Conservation (phyloP, 2,113 vertebrate genomes). For the Sinocyclocheilus anshuiensis region DNA sequence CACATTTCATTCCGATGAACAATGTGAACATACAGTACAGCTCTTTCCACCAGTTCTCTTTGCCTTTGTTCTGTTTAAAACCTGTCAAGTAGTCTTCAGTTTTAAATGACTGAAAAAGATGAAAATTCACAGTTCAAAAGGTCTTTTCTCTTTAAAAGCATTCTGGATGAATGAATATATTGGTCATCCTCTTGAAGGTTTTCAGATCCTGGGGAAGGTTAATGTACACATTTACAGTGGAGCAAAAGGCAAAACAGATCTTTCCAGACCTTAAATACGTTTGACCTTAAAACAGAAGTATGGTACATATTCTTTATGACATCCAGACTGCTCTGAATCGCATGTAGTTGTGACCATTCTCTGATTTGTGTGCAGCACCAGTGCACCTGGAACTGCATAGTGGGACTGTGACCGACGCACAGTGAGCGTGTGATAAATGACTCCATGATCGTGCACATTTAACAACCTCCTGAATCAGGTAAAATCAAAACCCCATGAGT, state of each 20-base stretch:
- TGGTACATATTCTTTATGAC: slow-evolving; percentile 59
- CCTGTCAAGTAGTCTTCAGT: background rate
- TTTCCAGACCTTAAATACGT: slow-evolving; percentile 59
- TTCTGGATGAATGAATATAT: slow-evolving; percentile 70
- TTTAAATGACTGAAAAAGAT: slow-evolving; percentile 29
- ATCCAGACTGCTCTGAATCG: slow-evolving; percentile 67
- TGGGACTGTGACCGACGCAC: slow-evolving; percentile 61
- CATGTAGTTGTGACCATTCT: slow-evolving; percentile 65
- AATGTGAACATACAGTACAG: background rate
- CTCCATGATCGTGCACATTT: slow-evolving; percentile 72
- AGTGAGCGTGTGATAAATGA: slow-evolving; percentile 69
- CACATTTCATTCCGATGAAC: background rate
- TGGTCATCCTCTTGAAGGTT: slow-evolving; percentile 62
- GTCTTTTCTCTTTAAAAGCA: slow-evolving; percentile 50
- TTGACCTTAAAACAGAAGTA: slow-evolving; percentile 60
- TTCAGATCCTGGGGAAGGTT: slow-evolving; percentile 61
- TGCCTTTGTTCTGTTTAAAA: slow-evolving; percentile 8
- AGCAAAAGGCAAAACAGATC: slow-evolving; percentile 53
- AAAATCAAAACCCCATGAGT: slow-evolving; percentile 58
- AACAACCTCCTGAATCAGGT: slow-evolving; percentile 53
- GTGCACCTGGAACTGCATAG: slow-evolving; percentile 69
- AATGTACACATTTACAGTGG: slow-evolving; percentile 55
- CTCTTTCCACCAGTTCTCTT: background rate
- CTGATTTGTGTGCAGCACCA: slow-evolving; percentile 57
- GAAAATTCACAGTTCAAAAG: slow-evolving; percentile 67